phyloP scores from a whole-genome alignment of 2,888 invertebrate genomes.

The Platypus cylindrus region DNA sequence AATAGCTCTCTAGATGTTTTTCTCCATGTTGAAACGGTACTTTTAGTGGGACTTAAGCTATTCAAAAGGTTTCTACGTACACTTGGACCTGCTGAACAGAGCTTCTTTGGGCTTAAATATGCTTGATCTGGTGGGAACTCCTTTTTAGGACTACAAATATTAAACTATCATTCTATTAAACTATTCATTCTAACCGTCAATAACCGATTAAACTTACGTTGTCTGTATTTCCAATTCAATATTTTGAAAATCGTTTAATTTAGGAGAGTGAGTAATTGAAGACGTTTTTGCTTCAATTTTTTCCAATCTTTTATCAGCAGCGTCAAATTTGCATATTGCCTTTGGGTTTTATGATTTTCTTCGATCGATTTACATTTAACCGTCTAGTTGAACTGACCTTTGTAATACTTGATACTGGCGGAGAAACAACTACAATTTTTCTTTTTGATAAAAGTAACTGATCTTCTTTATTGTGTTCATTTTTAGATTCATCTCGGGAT shows the following conservation, averaged over 20 bases:
- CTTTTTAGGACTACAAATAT: slow-evolving; percentile 48
- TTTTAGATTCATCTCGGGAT: slow-evolving; percentile 17
- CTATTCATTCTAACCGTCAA: slow-evolving; percentile 30
- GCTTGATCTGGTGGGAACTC: slow-evolving; percentile 49
- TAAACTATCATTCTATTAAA: slow-evolving; percentile 18
- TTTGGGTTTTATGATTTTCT: too few relatives aligned
- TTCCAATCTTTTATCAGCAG: slow-evolving; percentile 36
- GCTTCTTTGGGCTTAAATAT: slow-evolving; percentile 37
- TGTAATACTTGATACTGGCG: too few relatives aligned
- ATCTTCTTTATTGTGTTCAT: too few relatives aligned
- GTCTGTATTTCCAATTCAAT: slow-evolving; percentile 64
- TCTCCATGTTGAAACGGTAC: slow-evolving; percentile 42
- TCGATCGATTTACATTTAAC: too few relatives aligned
- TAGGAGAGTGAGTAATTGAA: slow-evolving; percentile 34
- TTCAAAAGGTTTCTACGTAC: slow-evolving; percentile 45
- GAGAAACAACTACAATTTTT: too few relatives aligned
- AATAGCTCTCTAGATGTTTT: slow-evolving; percentile 43
- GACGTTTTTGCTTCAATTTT: slow-evolving; percentile 29
- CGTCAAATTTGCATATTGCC: too few relatives aligned
- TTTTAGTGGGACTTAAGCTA: slow-evolving; percentile 36
- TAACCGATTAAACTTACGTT: slow-evolving; percentile 40
- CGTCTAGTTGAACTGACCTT: slow-evolving; percentile 9
- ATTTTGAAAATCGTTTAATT: slow-evolving; percentile 55
- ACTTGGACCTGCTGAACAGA: slow-evolving; percentile 39
- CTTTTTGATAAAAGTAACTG: slow-evolving; percentile 2